phyloP scores from a whole-genome alignment of 2,113 vertebrate species.

The Vidua macroura region DNA sequence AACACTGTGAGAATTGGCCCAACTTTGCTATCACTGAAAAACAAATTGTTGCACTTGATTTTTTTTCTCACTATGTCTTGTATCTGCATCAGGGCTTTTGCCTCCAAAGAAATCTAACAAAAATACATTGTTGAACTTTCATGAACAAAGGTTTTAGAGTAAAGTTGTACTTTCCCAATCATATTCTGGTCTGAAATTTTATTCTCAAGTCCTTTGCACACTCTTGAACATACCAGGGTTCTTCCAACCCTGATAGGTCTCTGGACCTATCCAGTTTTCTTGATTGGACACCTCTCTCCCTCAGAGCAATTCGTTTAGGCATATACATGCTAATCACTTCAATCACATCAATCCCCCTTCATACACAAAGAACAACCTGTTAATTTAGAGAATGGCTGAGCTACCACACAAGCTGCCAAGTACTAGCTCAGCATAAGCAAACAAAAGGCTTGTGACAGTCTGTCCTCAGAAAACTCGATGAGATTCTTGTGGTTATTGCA shows the following conservation, averaged over 20 bases:
- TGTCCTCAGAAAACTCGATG: constrained; percentile 34
- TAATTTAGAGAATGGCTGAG: constrained; percentile 27
- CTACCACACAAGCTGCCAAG: constrained; percentile 5
- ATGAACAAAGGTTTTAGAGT: background rate
- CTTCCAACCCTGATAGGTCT: background rate
- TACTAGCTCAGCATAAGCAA: background rate
- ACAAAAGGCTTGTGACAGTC: constrained; percentile 27
- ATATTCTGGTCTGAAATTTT: background rate
- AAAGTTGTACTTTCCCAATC: background rate
- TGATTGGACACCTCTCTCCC: background rate
- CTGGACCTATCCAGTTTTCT: background rate
- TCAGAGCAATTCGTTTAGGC: background rate
- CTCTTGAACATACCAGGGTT: background rate
- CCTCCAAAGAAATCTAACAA: background rate
- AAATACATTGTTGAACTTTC: background rate
- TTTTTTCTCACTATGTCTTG: background rate
- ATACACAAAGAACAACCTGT: background rate
- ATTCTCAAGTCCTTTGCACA: background rate
- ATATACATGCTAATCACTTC: background rate
- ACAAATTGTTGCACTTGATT: background rate
- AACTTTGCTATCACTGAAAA: background rate
- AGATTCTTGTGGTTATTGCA: constrained; percentile 16
- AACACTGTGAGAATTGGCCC: background rate
- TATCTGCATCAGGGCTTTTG: background rate
- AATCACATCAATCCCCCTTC: background rate